phyloP scores from a whole-genome alignment of 2,113 vertebrate genomes.

The Tylochromis polylepis region DNA sequence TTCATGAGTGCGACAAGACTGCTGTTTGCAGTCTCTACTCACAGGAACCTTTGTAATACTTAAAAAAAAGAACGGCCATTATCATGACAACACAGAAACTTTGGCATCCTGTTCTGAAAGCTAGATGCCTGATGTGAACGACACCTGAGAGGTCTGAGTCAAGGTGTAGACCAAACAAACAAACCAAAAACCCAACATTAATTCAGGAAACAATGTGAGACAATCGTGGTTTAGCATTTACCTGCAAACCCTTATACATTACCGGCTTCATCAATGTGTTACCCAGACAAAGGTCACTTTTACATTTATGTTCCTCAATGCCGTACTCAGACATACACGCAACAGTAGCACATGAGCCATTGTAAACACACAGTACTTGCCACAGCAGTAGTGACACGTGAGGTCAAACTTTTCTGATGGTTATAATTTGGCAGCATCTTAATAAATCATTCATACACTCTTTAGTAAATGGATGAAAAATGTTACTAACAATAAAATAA shows the following conservation, averaged over 20 bases:
- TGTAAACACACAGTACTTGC: neutral
- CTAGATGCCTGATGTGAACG: neutral
- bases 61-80: conserved; percentile 5
- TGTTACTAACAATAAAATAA: neutral
- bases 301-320: neutral
- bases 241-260: neutral
- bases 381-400: neutral
- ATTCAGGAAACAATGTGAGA: neutral
- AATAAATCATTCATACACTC: neutral
- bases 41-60: conserved; percentile 3
- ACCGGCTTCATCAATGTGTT: neutral
- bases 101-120: neutral
- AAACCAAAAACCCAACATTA: neutral
- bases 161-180: neutral
- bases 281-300: neutral
- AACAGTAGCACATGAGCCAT: neutral
- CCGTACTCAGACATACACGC: neutral
- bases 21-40: conserved; percentile 6
- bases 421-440: neutral
- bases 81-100: conserved; percentile 4
- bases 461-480: neutral
- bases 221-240: neutral
- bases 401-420: neutral
- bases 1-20: conserved; percentile 36
- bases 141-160: neutral